Conservation (phyloP, 2,113 vertebrate genomes). For the Brachyistius frenatus region DNA sequence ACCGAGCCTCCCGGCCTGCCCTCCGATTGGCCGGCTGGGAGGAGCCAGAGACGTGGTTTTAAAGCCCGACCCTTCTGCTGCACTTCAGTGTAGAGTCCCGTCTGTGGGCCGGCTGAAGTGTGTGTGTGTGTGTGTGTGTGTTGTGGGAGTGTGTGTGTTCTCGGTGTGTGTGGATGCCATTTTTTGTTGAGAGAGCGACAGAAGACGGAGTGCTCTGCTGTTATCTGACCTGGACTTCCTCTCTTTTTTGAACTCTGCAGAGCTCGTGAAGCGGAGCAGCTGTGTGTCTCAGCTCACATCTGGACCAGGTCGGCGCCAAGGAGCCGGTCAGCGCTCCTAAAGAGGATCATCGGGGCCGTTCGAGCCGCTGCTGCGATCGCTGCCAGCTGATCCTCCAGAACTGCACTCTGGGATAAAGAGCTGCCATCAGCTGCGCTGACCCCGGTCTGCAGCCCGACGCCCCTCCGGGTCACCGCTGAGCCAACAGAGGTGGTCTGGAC, state of each 20-base stretch:
- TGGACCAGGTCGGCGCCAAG: conserved; percentile 7
- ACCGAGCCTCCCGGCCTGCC: conserved; percentile 48
- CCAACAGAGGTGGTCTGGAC: conserved; percentile 54
- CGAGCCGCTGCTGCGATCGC: not conserved
- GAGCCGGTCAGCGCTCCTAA: not conserved
- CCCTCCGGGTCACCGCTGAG: conserved; percentile 62
- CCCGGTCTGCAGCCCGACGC: conserved; percentile 37
- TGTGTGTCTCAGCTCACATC: conserved; percentile 37
- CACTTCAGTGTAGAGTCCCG: conserved; percentile 68
- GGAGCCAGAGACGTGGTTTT: conserved; percentile 79
- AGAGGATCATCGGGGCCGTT: conserved; percentile 36
- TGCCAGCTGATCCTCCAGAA: conserved; percentile 17
- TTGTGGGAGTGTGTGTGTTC: conserved; percentile 23
- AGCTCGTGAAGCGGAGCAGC: conserved; percentile 13
- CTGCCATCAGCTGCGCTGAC: conserved; percentile 49
- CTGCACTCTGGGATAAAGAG: conserved; percentile 43
- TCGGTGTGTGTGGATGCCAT: conserved; percentile 51
- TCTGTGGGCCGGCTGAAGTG: conserved; percentile 60
- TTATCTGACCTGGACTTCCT: conserved; percentile 50
- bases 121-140: conserved; percentile 52
- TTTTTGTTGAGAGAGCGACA: conserved; percentile 31
- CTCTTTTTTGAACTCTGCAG: conserved; percentile 51
- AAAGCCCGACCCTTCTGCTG: conserved; percentile 80
- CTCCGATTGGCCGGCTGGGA: conserved; percentile 77
- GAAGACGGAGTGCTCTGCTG: not conserved